Percentiles rank a stretch among this genome's conserved stretches.
These are phyloP conservation scores for Agrochola lota DNA, from an alignment of 2,888 invertebrate genomes.

Conservation along the genomic window DNA sequence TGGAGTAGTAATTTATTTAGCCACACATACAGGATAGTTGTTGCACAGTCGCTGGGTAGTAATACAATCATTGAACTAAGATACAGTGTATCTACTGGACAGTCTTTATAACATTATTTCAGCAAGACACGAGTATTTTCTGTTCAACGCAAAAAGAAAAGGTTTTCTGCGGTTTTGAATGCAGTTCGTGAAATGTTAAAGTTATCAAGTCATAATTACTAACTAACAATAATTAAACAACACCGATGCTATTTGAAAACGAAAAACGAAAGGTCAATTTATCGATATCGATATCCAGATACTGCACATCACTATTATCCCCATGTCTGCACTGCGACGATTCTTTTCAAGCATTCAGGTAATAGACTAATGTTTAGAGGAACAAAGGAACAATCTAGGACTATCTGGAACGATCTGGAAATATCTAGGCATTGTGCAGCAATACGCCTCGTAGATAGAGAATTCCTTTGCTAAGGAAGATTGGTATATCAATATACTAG, in stretches of 20 bases:
- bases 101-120: neutral
- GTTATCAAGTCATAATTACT: neutral
- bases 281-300: conserved; percentile 33
- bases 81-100: neutral
- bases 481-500: conserved; percentile 3
- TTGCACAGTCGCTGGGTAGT: neutral
- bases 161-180: neutral
- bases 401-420: conserved; percentile 6
- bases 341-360: conserved; percentile 64
- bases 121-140: neutral
- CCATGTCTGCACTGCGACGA: conserved; percentile 63
- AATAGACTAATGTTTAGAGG: conserved; percentile 64
- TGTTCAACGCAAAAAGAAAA: neutral
- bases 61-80: neutral
- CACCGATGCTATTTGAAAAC: neutral
- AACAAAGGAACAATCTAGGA: conserved; percentile 61
- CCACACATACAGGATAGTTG: too few species aligned
- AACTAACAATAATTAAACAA: neutral
- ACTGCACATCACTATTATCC: conserved; percentile 59
- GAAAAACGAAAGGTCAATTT: neutral
- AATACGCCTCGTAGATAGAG: conserved; percentile 16
- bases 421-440: conserved; percentile 30
- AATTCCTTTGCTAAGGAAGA: conserved; percentile 16
- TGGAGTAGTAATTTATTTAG: neutral
- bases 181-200: neutral